phyloP scores from a whole-genome alignment of 53 echinoderm and acorn worm genomes.

The Stichopus horrens region DNA sequence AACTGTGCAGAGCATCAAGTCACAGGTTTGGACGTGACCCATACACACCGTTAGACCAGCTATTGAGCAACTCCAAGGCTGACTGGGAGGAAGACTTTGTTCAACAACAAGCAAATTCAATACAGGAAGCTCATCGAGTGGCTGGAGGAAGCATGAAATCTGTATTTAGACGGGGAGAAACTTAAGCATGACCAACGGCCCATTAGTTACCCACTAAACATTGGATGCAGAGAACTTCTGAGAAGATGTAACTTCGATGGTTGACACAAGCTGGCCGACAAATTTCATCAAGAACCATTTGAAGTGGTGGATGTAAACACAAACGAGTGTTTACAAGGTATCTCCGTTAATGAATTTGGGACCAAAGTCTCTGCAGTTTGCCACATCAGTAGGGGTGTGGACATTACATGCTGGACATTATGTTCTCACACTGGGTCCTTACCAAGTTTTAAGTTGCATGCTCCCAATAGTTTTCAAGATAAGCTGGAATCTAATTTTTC shows the following conservation, averaged over 20 bases:
- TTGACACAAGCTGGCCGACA: not conserved
- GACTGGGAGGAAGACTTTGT: conserved; percentile 56
- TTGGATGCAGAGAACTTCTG: not conserved
- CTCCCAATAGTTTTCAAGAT: too few species aligned
- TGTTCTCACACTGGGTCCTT: too few species aligned
- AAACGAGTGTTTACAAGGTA: not conserved
- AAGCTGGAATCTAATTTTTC: too few species aligned
- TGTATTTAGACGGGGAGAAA: not conserved
- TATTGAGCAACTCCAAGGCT: conserved; percentile 35
- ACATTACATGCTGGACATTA: too few species aligned
- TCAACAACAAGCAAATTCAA: conserved; percentile 29
- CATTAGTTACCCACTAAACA: not conserved
- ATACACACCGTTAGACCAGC: too few species aligned
- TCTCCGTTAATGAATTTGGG: too few species aligned
- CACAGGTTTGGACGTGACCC: too few species aligned
- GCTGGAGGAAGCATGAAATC: not conserved
- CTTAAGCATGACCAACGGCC: not conserved
- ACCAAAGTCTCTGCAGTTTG: too few species aligned
- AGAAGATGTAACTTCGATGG: not conserved
- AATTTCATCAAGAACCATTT: not conserved
- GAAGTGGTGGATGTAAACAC: not conserved
- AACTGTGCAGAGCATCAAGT: too few species aligned
- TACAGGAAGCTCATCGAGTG: conserved; percentile 7
- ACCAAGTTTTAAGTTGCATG: too few species aligned
- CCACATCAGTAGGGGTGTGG: too few species aligned